Base-by-base conservation (phyloP, 1,140 invertebrate genomes). In the Delia radicum region DNA sequence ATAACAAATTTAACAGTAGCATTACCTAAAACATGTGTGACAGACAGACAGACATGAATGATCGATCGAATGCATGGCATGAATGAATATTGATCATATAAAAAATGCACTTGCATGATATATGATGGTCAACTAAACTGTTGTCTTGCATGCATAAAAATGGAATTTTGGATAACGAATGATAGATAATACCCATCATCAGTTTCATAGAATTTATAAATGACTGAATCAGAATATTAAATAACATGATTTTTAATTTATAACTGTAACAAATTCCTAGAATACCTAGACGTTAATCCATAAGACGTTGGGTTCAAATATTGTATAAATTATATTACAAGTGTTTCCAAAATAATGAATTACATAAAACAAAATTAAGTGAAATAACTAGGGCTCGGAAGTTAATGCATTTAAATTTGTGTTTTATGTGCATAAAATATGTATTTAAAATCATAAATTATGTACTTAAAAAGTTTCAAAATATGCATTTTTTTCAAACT, bases 121-220 rank as follows among this genome's bases (percentile, higher is more conserved):
- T n/a, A n/a, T 55, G 48, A 55, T 55, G 48, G 48, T 55, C 48
- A 55, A 24, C 8, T 55, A n/a, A 55, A 55, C 48, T 55, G 48
- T 55, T 55, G 48, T 18, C 18, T 55, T 55, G 48, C 48, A 55
- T 55, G 24, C 48, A 1, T 48, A 12, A 15, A 5, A 15, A 55
- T 24, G 1, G 18, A 21, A n/a, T 55, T 18, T 3, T 55, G 46
- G 46, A 55, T 55, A 55, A 55, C 24, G 21, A 55, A 21, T 55
- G n/a, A n/a, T n/a, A n/a, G n/a, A 6, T 55, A 21, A n/a, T 21
- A 55, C 24, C 73, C 73, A 33, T 74, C 73, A 61, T 74, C 48
- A 55, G 5, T 7, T 55, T 3, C 48, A 21, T 55, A 21, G 1
- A 21, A n/a, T n/a, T n/a, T 55, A 55, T 18, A 24, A 18, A 21